Evolutionary conservation across 2,797 vertebrate species (phyloP).

Genomic region (Tenualosa thibaudeaui): DNA sequence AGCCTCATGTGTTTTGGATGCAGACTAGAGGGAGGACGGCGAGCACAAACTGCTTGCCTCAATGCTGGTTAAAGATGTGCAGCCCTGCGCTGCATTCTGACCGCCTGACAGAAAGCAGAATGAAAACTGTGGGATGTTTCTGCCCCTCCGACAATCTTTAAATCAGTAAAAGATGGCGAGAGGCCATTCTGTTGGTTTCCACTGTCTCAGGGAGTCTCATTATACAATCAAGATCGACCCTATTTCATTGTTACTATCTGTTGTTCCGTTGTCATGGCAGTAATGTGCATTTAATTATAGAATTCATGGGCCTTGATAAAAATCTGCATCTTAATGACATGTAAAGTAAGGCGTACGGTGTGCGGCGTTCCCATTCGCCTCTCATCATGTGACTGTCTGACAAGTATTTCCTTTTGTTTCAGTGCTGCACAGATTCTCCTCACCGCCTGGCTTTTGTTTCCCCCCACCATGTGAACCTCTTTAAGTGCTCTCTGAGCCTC

Average conservation of each 20-base stretch:
- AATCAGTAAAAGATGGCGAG: conserved; percentile 32
- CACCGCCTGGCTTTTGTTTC: conserved; percentile 60
- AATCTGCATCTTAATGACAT: conserved; percentile 32
- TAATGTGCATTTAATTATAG: conserved; percentile 67
- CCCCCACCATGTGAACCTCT: conserved; percentile 58
- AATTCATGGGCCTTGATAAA: conserved; percentile 43
- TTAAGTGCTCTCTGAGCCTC: conserved; percentile 49
- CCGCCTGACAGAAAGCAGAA: not conserved
- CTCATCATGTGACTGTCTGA: conserved; percentile 38
- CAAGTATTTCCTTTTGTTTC: conserved; percentile 1
- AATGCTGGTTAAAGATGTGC: not conserved
- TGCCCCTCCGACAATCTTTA: not conserved
- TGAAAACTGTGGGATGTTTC: conserved; percentile 22
- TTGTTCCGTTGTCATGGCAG: conserved; percentile 69
- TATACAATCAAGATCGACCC: conserved; percentile 39
- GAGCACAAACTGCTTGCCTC: not conserved
- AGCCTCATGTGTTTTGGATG: not conserved
- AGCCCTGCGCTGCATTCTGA: not conserved
- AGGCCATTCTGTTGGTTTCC: conserved; percentile 33
- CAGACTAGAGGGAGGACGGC: not conserved
- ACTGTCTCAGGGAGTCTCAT: conserved; percentile 32
- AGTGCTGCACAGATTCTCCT: conserved; percentile 37
- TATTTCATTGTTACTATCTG: conserved; percentile 55
- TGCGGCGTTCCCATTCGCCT: conserved; percentile 47
- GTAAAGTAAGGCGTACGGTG: conserved; percentile 55